phyloP scores from a whole-genome alignment of 2,113 vertebrate genomes.

The Apaloderma vittatum region DNA sequence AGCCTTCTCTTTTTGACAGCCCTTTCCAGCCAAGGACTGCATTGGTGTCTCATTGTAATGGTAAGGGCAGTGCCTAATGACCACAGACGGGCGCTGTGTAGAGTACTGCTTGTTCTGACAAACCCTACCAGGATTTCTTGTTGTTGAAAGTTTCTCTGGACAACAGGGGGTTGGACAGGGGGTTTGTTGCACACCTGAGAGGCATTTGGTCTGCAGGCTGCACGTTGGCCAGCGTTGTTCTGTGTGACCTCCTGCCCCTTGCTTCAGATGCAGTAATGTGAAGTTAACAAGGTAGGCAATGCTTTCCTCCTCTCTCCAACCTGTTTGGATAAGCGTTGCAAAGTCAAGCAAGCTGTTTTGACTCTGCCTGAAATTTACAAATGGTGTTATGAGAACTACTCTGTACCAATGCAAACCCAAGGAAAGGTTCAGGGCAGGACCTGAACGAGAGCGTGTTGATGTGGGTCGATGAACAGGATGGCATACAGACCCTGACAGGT shows the following conservation, averaged over 20 bases:
- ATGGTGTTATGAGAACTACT: not conserved
- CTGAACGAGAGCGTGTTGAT: not conserved
- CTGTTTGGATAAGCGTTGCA: not conserved
- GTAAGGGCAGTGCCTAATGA: not conserved
- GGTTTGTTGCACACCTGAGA: not conserved
- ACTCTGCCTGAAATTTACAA: not conserved
- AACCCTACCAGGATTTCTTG: not conserved
- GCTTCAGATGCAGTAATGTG: not conserved
- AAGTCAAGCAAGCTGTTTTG: not conserved
- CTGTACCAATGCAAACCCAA: not conserved
- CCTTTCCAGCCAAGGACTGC: not conserved
- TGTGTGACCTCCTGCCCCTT: fast-evolving
- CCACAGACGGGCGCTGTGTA: not conserved
- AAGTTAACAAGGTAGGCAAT: not conserved
- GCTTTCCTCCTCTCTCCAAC: not conserved
- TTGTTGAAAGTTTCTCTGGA: not conserved
- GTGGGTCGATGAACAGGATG: not conserved
- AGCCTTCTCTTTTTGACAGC: not conserved
- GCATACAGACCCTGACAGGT: not conserved
- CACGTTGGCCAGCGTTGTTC: fast-evolving
- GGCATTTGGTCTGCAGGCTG: not conserved
- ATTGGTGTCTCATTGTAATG: fast-evolving
- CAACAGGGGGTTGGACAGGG: fast-evolving
- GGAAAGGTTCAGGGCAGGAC: not conserved
- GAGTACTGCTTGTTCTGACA: not conserved